These are phyloP conservation scores for Erpobdella octoculata DNA, from an alignment of 2,888 invertebrate species.

Conservation along the genomic window DNA sequence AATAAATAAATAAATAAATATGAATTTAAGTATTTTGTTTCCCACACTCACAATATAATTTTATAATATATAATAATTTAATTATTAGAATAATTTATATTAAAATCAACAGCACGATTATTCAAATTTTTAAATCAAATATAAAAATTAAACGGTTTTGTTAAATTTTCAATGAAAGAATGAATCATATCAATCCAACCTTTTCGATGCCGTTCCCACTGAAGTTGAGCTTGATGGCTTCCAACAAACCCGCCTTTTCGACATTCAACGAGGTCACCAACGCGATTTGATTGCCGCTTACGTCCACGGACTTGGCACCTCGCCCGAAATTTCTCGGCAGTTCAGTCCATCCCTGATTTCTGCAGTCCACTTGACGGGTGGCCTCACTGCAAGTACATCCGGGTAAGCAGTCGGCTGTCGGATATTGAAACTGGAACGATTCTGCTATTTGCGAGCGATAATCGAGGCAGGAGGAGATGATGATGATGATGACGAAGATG, in stretches of 20 bases:
- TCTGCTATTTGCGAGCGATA: no score
- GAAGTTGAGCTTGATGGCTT: conserved; percentile 21
- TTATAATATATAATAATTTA: no score
- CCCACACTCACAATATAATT: no score
- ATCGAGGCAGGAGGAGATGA: background rate
- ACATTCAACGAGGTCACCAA: background rate
- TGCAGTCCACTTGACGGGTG: conserved; percentile 12
- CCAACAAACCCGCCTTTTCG: conserved; percentile 12
- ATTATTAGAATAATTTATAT: no score
- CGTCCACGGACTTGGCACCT: conserved; percentile 12
- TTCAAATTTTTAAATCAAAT: no score
- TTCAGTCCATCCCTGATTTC: conserved; percentile 6
- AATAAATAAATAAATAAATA: no score
- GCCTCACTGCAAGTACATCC: conserved; percentile 8
- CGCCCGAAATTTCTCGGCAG: conserved; percentile 7
- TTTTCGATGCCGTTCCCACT: conserved; percentile 18
- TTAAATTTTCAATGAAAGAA: background rate
- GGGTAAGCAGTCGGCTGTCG: background rate
- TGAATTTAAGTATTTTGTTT: no score
- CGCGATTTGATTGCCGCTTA: conserved; percentile 14
- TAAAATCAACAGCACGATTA: no score
- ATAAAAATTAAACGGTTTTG: no score
- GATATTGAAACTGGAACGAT: no score
- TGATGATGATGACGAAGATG: background rate
- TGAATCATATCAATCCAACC: background rate